phyloP scores from a whole-genome alignment of 1,140 invertebrate species.

The Leptonema lineaticorne region DNA sequence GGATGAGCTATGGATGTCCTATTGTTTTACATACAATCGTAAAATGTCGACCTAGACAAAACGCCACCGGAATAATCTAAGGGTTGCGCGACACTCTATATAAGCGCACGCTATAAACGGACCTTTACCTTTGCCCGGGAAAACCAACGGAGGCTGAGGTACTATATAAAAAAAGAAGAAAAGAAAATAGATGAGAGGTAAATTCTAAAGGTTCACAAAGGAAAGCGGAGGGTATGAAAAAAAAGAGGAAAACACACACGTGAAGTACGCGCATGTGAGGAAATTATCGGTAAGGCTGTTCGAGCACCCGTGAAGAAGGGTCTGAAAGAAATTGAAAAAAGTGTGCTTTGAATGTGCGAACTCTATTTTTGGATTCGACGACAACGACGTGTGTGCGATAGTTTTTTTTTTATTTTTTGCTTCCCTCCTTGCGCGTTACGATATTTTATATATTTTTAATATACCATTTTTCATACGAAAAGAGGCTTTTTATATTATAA shows the following conservation, averaged over 20 bases:
- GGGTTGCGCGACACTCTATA: background rate
- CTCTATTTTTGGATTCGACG: background rate
- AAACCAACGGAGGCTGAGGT: no score
- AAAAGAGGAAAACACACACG: background rate
- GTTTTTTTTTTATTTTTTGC: no score
- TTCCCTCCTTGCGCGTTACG: no score
- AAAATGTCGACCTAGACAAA: background rate
- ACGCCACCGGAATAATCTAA: background rate
- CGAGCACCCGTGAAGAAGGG: background rate
- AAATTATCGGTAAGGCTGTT: background rate
- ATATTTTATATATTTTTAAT: no score
- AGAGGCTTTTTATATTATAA: no score
- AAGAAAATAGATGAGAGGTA: background rate
- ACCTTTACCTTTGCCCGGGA: no score
- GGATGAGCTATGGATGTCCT: background rate
- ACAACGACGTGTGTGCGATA: background rate
- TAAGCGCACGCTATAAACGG: no score
- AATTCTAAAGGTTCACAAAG: no score
- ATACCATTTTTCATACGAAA: no score
- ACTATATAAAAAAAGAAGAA: background rate
- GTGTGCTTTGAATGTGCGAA: background rate
- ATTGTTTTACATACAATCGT: constrained; percentile 2
- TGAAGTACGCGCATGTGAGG: background rate
- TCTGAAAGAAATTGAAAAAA: background rate
- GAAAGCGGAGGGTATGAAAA: background rate